A percentile compares a stretch with the other conserved stretches of the same genome.
These are phyloP conservation scores for Andrena praecox DNA, from an alignment of 2,888 invertebrate species.

Conservation along the genomic window DNA sequence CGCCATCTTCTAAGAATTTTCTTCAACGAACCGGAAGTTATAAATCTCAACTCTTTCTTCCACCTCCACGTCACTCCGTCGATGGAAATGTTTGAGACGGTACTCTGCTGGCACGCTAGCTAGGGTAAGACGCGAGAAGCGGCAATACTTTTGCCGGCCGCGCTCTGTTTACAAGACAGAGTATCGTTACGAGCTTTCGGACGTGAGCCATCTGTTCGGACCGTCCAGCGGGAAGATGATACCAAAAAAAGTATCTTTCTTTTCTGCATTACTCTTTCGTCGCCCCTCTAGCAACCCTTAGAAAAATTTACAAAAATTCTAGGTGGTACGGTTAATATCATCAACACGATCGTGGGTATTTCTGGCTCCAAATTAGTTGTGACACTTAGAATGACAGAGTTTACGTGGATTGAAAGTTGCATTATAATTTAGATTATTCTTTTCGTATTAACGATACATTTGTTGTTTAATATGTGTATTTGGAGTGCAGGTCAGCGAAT, in stretches of 20 bases:
- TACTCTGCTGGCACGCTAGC: slow-evolving; percentile 18
- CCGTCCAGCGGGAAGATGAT: slow-evolving; percentile 67
- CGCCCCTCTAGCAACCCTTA: background rate
- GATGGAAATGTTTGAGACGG: slow-evolving; percentile 66
- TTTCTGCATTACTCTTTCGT: slow-evolving; percentile 12
- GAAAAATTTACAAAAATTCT: background rate
- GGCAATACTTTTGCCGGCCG: slow-evolving; percentile 68
- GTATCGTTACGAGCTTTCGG: slow-evolving; percentile 80
- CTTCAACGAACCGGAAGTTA: slow-evolving; percentile 74
- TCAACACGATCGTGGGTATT: background rate
- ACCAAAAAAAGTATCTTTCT: slow-evolving; percentile 71
- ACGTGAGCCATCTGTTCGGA: slow-evolving; percentile 78
- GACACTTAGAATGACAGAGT: background rate
- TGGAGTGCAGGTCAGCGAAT: background rate
- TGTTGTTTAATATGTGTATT: background rate
- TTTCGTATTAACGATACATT: background rate
- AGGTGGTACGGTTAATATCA: background rate
- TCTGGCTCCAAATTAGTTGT: background rate
- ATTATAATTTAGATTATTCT: no score
- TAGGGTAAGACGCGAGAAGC: background rate
- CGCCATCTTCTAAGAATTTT: slow-evolving; percentile 73
- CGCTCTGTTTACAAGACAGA: slow-evolving; percentile 77
- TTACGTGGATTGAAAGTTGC: no score
- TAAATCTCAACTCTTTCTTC: slow-evolving; percentile 78
- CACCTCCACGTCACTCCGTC: slow-evolving; percentile 43